A percentile compares a stretch with the other conserved stretches of the same genome.
phyloP scores from a whole-genome alignment of 2,113 vertebrate species.

The Noctilio leporinus region DNA sequence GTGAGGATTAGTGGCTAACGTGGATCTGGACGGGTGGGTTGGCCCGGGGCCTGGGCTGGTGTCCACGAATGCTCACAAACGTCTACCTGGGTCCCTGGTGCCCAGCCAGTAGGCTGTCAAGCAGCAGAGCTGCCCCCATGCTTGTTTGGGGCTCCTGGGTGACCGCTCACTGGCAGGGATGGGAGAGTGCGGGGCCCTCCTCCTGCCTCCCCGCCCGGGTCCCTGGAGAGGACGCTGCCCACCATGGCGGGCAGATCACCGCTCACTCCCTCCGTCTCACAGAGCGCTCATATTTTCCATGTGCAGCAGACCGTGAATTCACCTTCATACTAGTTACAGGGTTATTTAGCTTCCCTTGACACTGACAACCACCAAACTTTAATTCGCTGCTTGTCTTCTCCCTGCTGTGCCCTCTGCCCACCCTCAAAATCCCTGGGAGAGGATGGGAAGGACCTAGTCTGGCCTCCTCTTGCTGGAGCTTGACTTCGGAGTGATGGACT shows the following conservation, averaged over 20 bases:
- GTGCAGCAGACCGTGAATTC: constrained; percentile 86
- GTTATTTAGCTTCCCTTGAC: constrained; percentile 83
- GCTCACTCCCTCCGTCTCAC: constrained; percentile 69
- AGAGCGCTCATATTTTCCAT: constrained; percentile 80
- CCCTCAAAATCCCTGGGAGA: constrained; percentile 9
- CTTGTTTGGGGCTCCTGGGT: background rate
- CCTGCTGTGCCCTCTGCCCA: constrained; percentile 30
- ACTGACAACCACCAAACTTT: constrained; percentile 79
- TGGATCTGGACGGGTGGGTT: fast-evolving
- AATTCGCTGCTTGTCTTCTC: constrained; percentile 66
- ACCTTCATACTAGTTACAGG: constrained; percentile 87
- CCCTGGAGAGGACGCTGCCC: constrained; percentile 63
- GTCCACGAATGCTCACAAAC: background rate
- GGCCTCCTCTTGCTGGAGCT: constrained; percentile 41
- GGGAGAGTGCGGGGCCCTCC: background rate
- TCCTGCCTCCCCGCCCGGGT: background rate
- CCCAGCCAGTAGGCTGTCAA: background rate
- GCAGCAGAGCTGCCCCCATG: background rate
- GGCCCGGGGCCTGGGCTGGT: background rate
- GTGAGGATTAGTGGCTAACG: background rate
- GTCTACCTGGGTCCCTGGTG: background rate
- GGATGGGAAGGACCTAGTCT: constrained; percentile 27
- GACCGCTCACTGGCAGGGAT: constrained; percentile 29
- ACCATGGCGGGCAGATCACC: background rate
- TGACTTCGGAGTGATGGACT: constrained; percentile 45